Base-by-base conservation (phyloP, 92 coral and sea anemone genomes). In the Epizoanthus scotinus region DNA sequence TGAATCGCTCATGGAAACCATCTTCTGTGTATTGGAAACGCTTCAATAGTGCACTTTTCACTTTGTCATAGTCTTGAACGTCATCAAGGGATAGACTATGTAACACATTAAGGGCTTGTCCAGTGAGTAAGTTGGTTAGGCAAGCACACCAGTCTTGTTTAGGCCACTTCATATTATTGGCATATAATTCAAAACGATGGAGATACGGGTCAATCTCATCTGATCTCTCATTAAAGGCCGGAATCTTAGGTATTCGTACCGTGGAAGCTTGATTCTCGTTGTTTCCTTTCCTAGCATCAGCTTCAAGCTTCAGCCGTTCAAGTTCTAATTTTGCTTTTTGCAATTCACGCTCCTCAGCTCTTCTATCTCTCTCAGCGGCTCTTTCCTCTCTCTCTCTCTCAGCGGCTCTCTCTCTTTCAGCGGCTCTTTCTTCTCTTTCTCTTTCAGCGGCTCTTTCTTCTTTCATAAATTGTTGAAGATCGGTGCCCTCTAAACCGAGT, bases 141-240 rank as follows among this genome's bases (percentile, higher is more conserved):
- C 65, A 60, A 1, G 29, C 52, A 36, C 50, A 36, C 80, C 80
- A 74, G 49, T 74, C 83, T 19, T 26, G 28, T 6, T 1, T 14
- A 2, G 83, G 53, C 83, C 83, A 78, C 29, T 63, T 40, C 71
- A 56, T 61, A 27, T 19, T 57, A 5, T 61, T 31, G 21, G 82
- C 82, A 34, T 78, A 78, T 31, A 65, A 67, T 21, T 78, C 83
- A 78, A 61, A 78, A 47, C 83, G 63, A 2, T 65, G 69, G 1
- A 78, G 20, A 47, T 78, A 78, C 3, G 83, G 69, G 31, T 78
- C 83, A 0, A 78, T 62, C 17, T 67, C 66, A 36, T 78, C 83
- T 29, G 55, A 67, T 36, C 66, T 40, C 13, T 62, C 83, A 21
- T 78, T 67, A 62, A 78, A 78, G 0, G 83, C 24, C 1, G 65